phyloP scores from a whole-genome alignment of 2,113 vertebrate species.

The Tetrax tetrax region DNA sequence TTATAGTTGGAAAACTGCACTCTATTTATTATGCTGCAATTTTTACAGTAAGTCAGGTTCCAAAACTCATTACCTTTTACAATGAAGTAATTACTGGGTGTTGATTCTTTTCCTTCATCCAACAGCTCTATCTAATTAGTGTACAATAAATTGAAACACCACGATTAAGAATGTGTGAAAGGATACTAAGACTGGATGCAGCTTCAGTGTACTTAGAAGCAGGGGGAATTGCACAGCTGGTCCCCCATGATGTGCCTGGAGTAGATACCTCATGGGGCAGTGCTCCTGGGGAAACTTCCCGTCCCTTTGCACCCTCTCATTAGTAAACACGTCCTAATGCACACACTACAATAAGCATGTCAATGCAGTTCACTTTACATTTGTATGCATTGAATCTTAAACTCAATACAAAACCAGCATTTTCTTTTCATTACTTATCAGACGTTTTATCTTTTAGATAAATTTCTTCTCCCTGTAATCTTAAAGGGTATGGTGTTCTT shows the following conservation, averaged over 20 bases:
- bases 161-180: slow-evolving; percentile 57
- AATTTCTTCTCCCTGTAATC: slow-evolving; percentile 21
- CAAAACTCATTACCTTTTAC: slow-evolving; percentile 79
- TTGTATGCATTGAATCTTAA: slow-evolving; percentile 23
- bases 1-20: slow-evolving; percentile 79
- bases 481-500: slow-evolving; percentile 43
- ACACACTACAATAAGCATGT: neutral
- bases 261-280: neutral
- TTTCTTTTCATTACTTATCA: slow-evolving; percentile 50
- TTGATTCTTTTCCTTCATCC: slow-evolving; percentile 73
- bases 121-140: slow-evolving; percentile 76
- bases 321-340: neutral
- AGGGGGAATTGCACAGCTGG: neutral
- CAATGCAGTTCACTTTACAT: neutral
- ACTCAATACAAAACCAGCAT: neutral
- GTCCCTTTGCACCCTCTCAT: neutral
- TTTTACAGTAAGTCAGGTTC: slow-evolving; percentile 78
- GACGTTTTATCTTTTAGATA: slow-evolving; percentile 38
- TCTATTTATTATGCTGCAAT: slow-evolving; percentile 77
- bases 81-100: slow-evolving; percentile 77
- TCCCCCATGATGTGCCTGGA: neutral
- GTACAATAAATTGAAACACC: slow-evolving; percentile 73
- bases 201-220: neutral
- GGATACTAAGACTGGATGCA: neutral
- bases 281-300: neutral